Base-by-base conservation (phyloP, 2,888 invertebrate species). In the Chymomyza caudatula region DNA sequence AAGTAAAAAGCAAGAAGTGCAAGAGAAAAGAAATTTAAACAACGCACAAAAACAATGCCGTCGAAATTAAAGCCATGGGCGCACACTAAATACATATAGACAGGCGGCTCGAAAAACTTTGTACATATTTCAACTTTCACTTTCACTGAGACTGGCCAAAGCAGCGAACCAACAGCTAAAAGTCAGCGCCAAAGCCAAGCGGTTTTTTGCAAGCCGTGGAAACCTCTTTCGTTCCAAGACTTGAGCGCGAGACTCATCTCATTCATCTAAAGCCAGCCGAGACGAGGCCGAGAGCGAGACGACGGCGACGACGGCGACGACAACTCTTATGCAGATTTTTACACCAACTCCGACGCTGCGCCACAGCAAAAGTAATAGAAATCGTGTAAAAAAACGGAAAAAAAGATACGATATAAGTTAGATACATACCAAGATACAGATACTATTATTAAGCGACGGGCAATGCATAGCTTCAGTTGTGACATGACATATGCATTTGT, bases 251-350 rank as follows among this genome's bases (percentile, higher is more conserved):
- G 29, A 37, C 29, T 1, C 3, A 25, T 4, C 11, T 2, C 29
- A 11, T 11, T 37, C 11, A 37, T 37, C 29, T 37, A n/a, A n/a
- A n/a, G n/a, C n/a, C n/a, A n/a, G n/a, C 11, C 25, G 5, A 25
- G 25, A 4, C 25, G 25, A 25, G 25, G 25, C 25, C 25, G 25
- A 25, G 25, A 6, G 5, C 29, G 11, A 37, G 29, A 37, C 11
- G 29, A 11, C 23, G 23, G 55, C 47, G 22, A 49, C 59, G 60
- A 76, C 6, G 43, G 25, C 17, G 29, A 37, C 11, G 29, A 11
- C 23, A 17, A 71, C 69, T 77, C 77, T 79, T 86, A 82, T 82
- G 86, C 85, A 85, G 85, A 86, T 85, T 82, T 77, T 67, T 62
- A 64, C 62, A 60, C 47, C 60, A 68, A n/a, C 53, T 2, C 1